Evolutionary conservation across 2,113 vertebrate species (phyloP).

Genomic region (Corydoras maculifer): DNA sequence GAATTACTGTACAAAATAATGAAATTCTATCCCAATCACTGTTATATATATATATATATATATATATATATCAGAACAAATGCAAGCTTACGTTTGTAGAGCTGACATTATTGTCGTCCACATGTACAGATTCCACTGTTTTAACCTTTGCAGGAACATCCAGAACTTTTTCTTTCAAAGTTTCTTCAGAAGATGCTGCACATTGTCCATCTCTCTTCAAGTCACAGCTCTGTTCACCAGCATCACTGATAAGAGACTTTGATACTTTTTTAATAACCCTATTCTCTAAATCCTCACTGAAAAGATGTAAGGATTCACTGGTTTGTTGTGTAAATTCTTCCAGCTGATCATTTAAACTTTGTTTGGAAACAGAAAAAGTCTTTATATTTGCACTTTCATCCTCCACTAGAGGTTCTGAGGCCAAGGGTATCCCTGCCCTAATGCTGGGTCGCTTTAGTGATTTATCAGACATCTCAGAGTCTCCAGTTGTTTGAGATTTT

Average conservation of each 20-base stretch:
- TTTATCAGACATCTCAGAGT: slow-evolving; percentile 10
- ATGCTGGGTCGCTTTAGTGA: slow-evolving; percentile 48
- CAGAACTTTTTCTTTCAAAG: neutral
- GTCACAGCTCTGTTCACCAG: neutral
- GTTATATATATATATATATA: too few relatives aligned
- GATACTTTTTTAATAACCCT: neutral
- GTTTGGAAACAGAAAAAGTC: neutral
- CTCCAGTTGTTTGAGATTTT: slow-evolving; percentile 11
- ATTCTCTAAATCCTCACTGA: slow-evolving; percentile 3
- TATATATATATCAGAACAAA: too few relatives aligned
- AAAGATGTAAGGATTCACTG: neutral
- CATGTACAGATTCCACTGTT: neutral
- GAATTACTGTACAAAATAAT: too few relatives aligned
- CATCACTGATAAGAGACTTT: neutral
- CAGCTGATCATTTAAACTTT: neutral
- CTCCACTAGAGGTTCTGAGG: neutral
- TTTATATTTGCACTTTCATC: neutral
- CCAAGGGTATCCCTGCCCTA: slow-evolving; percentile 28
- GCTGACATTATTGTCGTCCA: slow-evolving; percentile 1
- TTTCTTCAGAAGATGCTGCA: neutral
- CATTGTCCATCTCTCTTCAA: neutral
- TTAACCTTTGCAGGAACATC: neutral
- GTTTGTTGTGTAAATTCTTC: slow-evolving; percentile 1
- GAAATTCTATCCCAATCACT: too few relatives aligned
- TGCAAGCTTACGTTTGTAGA: slow-evolving; percentile 18